These are phyloP conservation scores for Anguilla japonica DNA, from an alignment of 2,113 vertebrate genomes.

Conservation along the genomic window DNA sequence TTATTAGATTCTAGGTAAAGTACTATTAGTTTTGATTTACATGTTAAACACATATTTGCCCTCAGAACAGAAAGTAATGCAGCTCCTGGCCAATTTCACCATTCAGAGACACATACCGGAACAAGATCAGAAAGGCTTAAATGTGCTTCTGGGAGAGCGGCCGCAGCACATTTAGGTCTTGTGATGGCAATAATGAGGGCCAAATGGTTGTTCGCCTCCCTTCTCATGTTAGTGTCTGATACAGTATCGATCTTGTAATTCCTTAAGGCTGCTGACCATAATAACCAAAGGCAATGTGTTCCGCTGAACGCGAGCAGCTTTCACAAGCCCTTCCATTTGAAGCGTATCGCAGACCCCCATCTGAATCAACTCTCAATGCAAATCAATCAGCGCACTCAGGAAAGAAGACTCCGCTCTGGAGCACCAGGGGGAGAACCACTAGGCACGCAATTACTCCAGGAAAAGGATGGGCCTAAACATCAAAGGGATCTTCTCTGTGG, in stretches of 20 bases:
- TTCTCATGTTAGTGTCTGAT: slow-evolving; percentile 7
- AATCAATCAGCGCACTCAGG: slow-evolving; percentile 54
- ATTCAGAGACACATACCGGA: neutral
- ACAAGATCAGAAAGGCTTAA: neutral
- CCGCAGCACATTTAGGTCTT: neutral
- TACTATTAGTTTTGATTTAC: neutral
- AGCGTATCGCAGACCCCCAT: slow-evolving; percentile 26
- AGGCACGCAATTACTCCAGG: slow-evolving; percentile 10
- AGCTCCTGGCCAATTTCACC: neutral
- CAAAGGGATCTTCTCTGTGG: slow-evolving; percentile 55
- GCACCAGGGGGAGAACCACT: slow-evolving; percentile 37
- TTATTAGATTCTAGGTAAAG: neutral
- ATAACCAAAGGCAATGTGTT: slow-evolving; percentile 45
- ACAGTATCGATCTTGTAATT: slow-evolving; percentile 47
- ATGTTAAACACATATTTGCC: neutral
- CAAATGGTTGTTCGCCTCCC: neutral
- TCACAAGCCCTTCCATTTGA: slow-evolving; percentile 39
- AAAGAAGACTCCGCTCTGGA: slow-evolving; percentile 28
- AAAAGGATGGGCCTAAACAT: slow-evolving; percentile 47
- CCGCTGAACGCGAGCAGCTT: slow-evolving; percentile 60
- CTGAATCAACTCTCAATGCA: slow-evolving; percentile 51
- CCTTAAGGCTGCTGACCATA: slow-evolving; percentile 49
- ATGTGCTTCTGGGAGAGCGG: neutral
- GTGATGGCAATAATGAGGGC: neutral
- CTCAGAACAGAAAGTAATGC: neutral